Conservation (phyloP, 2,113 vertebrate species). For the Cochlearius cochlearius region DNA sequence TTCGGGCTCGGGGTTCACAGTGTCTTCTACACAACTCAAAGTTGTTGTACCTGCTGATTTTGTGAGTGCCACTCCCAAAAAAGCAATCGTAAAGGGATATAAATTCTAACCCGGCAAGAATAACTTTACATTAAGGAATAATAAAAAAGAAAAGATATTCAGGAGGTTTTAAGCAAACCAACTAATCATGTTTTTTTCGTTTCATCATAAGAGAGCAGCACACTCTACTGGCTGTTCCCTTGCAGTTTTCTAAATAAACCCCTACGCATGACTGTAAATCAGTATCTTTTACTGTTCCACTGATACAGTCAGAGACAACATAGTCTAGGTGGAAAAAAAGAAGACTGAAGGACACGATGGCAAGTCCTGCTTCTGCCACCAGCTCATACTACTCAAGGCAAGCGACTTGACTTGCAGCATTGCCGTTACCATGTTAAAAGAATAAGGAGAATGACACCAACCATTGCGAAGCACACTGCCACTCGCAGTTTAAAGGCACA, state of each 20-base stretch:
- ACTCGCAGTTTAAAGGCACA: not conserved
- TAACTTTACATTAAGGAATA: not conserved
- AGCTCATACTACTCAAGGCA: not conserved
- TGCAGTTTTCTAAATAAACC: not conserved
- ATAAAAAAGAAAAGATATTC: not conserved
- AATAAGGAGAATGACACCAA: not conserved
- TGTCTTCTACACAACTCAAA: not conserved
- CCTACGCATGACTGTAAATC: not conserved
- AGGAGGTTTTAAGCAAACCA: not conserved
- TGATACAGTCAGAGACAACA: not conserved
- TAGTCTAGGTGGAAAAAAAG: not conserved
- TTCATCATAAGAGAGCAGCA: conserved; percentile 66
- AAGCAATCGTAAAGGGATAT: not conserved
- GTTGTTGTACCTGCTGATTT: not conserved
- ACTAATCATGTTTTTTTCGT: not conserved
- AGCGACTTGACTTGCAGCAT: not conserved
- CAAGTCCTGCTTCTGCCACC: not conserved
- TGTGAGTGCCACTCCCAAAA: not conserved
- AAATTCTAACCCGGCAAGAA: not conserved
- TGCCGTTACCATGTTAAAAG: not conserved
- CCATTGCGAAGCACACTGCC: not conserved
- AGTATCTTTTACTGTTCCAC: not conserved
- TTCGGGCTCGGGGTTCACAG: not conserved
- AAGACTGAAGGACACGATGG: not conserved
- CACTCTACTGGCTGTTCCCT: conserved; percentile 69